A percentile compares a stretch with the other conserved stretches of the same genome.
phyloP scores from a whole-genome alignment of 2,113 vertebrate species.

The Datnioides undecimradiatus region DNA sequence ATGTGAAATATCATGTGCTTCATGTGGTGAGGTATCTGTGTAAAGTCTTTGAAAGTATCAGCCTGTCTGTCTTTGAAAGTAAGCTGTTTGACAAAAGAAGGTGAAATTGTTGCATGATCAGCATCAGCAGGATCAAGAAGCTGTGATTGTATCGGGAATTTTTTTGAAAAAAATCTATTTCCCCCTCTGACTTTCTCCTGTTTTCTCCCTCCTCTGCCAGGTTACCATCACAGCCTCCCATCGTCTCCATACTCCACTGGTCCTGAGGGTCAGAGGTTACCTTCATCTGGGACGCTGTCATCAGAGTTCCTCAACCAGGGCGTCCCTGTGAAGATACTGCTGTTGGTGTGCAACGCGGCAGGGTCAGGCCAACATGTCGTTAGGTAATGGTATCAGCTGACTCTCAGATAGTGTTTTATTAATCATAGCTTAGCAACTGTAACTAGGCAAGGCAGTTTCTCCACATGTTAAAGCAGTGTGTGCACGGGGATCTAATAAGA shows the following conservation, averaged over 20 bases:
- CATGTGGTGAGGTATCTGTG: not conserved
- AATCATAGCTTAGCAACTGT: not conserved
- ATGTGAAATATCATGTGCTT: not conserved
- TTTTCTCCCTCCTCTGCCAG: conserved; percentile 72
- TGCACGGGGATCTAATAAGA: not conserved
- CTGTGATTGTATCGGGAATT: not conserved
- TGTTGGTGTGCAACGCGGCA: conserved; percentile 91
- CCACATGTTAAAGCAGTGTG: not conserved
- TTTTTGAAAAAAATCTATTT: too few species aligned
- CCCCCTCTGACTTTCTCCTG: not conserved
- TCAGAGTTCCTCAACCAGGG: conserved; percentile 86
- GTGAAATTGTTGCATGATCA: not conserved
- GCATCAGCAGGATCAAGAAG: conserved; percentile 1
- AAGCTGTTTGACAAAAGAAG: not conserved
- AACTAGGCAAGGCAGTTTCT: not conserved
- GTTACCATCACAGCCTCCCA: conserved; percentile 86
- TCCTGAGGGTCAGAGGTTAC: conserved; percentile 78
- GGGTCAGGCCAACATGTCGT: conserved; percentile 84
- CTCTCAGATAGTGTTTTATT: not conserved
- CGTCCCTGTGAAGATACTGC: conserved; percentile 82
- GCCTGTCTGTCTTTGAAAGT: not conserved
- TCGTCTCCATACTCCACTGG: conserved; percentile 83
- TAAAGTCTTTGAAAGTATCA: not conserved
- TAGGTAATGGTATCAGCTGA: conserved; percentile 83
- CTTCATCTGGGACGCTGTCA: conserved; percentile 80